A percentile compares a stretch with the other conserved stretches of the same genome.
Evolutionary conservation across 2,888 invertebrate genomes (phyloP).

Genomic region (Aporophyla nigra): DNA sequence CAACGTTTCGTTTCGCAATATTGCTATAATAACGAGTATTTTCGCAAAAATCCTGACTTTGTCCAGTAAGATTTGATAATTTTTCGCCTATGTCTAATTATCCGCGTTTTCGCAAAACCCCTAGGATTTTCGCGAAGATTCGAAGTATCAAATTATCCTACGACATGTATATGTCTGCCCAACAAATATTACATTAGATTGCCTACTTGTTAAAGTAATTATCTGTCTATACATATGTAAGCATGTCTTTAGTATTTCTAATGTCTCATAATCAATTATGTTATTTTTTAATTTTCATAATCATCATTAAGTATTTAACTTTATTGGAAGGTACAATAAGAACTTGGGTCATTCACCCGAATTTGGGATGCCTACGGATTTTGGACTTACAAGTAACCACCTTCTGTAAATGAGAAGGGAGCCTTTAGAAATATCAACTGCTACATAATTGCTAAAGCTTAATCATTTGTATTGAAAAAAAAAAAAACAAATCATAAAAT

Average conservation of each 20-base stretch:
- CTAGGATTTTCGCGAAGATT: no score
- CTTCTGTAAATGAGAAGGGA: conserved; percentile 23
- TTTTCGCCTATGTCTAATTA: no score
- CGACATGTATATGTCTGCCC: conserved; percentile 7
- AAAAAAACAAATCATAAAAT: not conserved
- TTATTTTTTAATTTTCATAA: not conserved
- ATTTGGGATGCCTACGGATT: conserved; percentile 11
- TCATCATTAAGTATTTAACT: conserved; percentile 5
- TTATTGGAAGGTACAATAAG: not conserved
- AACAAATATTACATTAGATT: not conserved
- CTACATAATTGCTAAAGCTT: conserved; percentile 5
- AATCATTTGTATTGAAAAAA: not conserved
- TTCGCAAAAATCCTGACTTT: no score
- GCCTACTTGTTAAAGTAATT: conserved; percentile 7
- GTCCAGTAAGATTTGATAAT: no score
- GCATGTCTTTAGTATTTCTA: conserved; percentile 12
- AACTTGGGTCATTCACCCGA: not conserved
- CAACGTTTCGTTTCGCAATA: no score
- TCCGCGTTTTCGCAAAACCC: no score
- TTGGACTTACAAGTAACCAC: conserved; percentile 29
- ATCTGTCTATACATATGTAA: conserved; percentile 6
- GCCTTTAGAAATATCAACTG: not conserved
- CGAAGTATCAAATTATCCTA: no score
- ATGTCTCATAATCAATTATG: not conserved
- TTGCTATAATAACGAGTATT: no score